Base-by-base conservation (phyloP, 2,797 vertebrate genomes). In the Coregonus suidteri region DNA sequence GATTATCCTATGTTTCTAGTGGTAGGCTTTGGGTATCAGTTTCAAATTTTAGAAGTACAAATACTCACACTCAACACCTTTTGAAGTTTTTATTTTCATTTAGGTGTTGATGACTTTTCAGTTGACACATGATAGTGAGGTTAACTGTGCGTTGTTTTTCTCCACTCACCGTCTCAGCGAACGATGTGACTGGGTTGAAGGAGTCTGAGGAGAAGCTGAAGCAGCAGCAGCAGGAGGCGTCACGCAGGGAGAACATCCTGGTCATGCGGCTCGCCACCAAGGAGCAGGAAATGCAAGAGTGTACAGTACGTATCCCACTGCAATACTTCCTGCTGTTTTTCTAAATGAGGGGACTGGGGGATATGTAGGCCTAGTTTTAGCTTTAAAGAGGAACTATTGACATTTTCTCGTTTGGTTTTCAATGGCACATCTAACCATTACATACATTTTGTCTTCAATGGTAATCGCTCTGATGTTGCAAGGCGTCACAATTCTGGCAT, bases 241-340 rank as follows among this genome's bases (percentile, higher is more conserved):
- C 98, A 18, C 96, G 98, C 85, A 95, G 98, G 86, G 98, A 99
- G 91, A 99, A 99, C 93, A 99, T 99, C 91, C 93, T 99, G 88
- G 97, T 99, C 82, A 99, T 99, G 98, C 93, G 98, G 78, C 95
- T 99, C 83, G 98, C 98, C 89, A 99, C 98, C 82, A 99, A 99
- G 93, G 98, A 99, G 75, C 98, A 99, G 90, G 98, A 99, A 89
- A 99, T 99, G 98, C 98, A 99, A 85, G 98, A 99, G 93, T 99
- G 98, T 95, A 99, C 98, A 88, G 98, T 99, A 94, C 93, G 98
- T 97, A 83, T 87, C 77, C 59, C n/a, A 15, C 52, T 75, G 41
- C 20, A 1, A 31, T 37, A 34, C 52, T 15, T 35, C 34, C 35
- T 64, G 18, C 4, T 41, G 9, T 25, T 9, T 54, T 51, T 15